phyloP scores from a whole-genome alignment of 1,140 invertebrate genomes.

The Musca vetustissima region DNA sequence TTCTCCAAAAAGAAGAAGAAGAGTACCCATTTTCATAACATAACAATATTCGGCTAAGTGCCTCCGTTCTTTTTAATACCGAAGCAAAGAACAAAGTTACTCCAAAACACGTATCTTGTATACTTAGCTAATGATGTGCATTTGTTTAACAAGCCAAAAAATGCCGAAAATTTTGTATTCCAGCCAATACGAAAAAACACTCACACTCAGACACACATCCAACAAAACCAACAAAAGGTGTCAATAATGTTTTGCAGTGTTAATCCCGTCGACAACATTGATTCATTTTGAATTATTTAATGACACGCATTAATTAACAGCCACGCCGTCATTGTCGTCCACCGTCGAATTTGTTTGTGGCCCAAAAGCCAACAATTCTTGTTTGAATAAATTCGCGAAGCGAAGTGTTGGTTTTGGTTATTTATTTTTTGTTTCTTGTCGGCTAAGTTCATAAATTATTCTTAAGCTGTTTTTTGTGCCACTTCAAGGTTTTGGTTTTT shows the following conservation, averaged over 20 bases:
- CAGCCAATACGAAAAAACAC: background rate
- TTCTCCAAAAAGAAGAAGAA: too few relatives aligned
- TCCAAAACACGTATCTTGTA: background rate
- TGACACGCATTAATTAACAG: conserved; percentile 22
- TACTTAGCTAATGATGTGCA: conserved; percentile 5
- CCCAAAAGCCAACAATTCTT: too few relatives aligned
- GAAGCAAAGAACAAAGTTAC: background rate
- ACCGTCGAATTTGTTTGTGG: too few relatives aligned
- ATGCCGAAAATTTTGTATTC: conserved; percentile 5
- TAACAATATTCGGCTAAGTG: too few relatives aligned
- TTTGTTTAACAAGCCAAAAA: conserved; percentile 10
- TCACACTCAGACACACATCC: background rate
- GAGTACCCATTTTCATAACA: too few relatives aligned
- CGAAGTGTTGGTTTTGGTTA: too few relatives aligned
- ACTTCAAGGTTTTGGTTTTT: too few relatives aligned
- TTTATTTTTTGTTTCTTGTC: too few relatives aligned
- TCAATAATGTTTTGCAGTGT: conserved; percentile 20
- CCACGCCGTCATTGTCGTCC: too few relatives aligned
- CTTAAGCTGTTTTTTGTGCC: too few relatives aligned
- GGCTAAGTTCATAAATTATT: too few relatives aligned
- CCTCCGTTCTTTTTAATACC: background rate
- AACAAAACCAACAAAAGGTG: conserved; percentile 2
- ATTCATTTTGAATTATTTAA: conserved; percentile 25
- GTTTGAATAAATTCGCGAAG: too few relatives aligned
- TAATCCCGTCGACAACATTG: conserved; percentile 21